phyloP scores from a whole-genome alignment of 2,888 invertebrate species.

The Cremastinae sp. region DNA sequence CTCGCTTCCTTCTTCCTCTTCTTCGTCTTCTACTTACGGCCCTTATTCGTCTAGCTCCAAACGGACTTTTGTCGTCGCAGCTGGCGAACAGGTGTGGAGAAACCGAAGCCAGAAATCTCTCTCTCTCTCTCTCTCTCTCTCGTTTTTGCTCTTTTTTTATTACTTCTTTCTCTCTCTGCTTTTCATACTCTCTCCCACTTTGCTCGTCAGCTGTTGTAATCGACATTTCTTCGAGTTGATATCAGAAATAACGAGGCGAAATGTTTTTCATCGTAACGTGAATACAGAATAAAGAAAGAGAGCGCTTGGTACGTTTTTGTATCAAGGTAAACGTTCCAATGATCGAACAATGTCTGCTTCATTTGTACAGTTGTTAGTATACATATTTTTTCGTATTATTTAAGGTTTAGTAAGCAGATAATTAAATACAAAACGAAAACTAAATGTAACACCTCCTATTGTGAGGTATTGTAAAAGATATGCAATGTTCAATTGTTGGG shows the following conservation, averaged over 20 bases:
- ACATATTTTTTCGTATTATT: too few relatives aligned
- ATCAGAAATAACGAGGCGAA: background rate
- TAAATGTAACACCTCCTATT: too few relatives aligned
- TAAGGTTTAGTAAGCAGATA: too few relatives aligned
- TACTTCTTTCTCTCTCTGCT: conserved; percentile 1
- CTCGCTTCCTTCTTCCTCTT: background rate
- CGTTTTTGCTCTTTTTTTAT: too few relatives aligned
- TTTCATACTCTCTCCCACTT: conserved; percentile 38
- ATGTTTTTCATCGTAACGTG: background rate
- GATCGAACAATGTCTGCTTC: too few relatives aligned
- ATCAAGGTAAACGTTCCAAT: too few relatives aligned
- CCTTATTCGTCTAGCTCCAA: conserved; percentile 64
- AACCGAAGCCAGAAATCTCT: conserved; percentile 38
- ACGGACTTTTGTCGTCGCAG: conserved; percentile 74
- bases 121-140: background rate
- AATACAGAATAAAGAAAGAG: too few relatives aligned
- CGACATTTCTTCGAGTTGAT: background rate
- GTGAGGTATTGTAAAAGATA: too few relatives aligned
- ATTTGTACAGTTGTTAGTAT: too few relatives aligned
- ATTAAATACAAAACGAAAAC: too few relatives aligned
- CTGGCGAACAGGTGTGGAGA: conserved; percentile 77
- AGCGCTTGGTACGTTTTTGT: too few relatives aligned
- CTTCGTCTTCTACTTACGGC: conserved; percentile 22
- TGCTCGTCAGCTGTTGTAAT: conserved; percentile 75
- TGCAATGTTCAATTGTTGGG: too few relatives aligned